Evolutionary conservation across 2,113 vertebrate genomes (phyloP).

Genomic region (Ageneiosus marmoratus): DNA sequence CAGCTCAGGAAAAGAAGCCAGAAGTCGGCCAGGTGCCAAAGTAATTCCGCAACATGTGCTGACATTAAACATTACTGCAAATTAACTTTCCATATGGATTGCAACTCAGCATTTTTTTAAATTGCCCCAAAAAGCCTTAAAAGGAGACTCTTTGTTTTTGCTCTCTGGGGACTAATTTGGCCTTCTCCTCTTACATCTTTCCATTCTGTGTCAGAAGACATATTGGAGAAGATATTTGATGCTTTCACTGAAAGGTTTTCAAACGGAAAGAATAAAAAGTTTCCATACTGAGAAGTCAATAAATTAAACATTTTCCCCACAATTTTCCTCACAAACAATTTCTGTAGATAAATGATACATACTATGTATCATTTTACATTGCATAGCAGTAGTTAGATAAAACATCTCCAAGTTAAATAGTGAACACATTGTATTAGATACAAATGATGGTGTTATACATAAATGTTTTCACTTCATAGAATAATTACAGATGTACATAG

Average conservation of each 20-base stretch:
- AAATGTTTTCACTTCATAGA: neutral
- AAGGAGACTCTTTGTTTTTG: conserved; percentile 78
- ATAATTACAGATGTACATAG: conserved; percentile 7
- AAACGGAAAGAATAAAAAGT: conserved; percentile 49
- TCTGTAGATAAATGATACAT: conserved; percentile 1
- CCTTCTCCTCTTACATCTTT: conserved; percentile 77
- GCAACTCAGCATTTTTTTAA: conserved; percentile 74
- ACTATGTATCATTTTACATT: conserved; percentile 15
- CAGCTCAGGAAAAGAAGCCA: conserved; percentile 59
- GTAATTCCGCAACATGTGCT: conserved; percentile 79
- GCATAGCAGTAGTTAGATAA: conserved; percentile 23
- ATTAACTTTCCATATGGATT: conserved; percentile 78
- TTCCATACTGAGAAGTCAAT: conserved; percentile 61
- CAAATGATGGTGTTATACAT: conserved; percentile 1
- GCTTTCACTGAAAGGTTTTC: conserved; percentile 54
- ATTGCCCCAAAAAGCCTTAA: conserved; percentile 64
- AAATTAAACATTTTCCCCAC: conserved; percentile 49
- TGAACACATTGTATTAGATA: conserved; percentile 29
- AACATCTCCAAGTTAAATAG: conserved; percentile 22
- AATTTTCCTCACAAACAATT: conserved; percentile 26
- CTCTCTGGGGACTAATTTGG: conserved; percentile 72
- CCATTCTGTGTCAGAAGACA: conserved; percentile 69
- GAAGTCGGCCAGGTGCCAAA: conserved; percentile 73
- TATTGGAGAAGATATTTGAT: conserved; percentile 60
- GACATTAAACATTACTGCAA: conserved; percentile 78